Percentiles rank a stretch among this genome's conserved stretches.
Conservation (phyloP, 2,888 invertebrate genomes). For the Cenopis cana region DNA sequence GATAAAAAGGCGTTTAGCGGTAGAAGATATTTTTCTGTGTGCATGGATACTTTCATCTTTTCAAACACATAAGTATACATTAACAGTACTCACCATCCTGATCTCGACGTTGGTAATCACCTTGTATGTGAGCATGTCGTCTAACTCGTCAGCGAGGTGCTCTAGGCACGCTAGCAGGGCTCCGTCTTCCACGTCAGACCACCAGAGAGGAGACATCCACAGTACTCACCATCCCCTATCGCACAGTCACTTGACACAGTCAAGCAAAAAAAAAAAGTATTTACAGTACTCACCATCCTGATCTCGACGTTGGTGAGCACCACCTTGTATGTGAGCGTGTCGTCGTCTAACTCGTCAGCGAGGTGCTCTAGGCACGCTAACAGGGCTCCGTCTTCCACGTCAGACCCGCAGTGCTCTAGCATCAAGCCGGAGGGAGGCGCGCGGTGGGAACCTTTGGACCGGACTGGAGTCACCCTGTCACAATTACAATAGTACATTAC, state of each 20-base stretch:
- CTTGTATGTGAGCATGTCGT: constrained; percentile 72
- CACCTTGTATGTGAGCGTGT: constrained; percentile 74
- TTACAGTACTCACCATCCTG: constrained; percentile 70
- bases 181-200: constrained; percentile 67
- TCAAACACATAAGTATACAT: too few species aligned
- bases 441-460: constrained; percentile 82
- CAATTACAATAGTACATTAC: too few species aligned
- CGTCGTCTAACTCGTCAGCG: constrained; percentile 73
- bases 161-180: constrained; percentile 75
- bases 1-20: too few species aligned
- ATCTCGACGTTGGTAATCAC: constrained; percentile 76
- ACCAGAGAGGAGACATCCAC: too few species aligned
- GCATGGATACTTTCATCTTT: too few species aligned
- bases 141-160: constrained; percentile 74
- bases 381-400: constrained; percentile 70
- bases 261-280: too few species aligned
- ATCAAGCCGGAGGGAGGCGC: constrained; percentile 68
- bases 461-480: constrained; percentile 40
- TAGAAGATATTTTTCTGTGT: too few species aligned
- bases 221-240: too few species aligned
- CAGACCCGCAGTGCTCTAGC: constrained; percentile 65
- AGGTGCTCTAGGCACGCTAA: constrained; percentile 73
- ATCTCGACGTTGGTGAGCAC: constrained; percentile 76
- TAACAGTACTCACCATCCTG: constrained; percentile 63
- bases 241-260: too few species aligned